Evolutionary conservation across 2,113 vertebrate species (phyloP).

Genomic region (Paralichthys olivaceus): DNA sequence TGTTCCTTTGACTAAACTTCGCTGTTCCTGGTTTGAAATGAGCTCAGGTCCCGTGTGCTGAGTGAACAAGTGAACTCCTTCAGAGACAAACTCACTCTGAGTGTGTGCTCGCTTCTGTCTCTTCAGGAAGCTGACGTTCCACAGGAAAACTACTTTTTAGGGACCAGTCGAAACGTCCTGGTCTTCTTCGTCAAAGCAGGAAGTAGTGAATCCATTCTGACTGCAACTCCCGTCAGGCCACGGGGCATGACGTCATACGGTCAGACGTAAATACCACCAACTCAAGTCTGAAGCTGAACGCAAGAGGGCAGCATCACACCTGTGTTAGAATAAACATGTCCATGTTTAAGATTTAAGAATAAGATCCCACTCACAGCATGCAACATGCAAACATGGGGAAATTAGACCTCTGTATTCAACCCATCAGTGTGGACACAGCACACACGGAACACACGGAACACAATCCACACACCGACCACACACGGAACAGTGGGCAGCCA

Average conservation of each 20-base stretch:
- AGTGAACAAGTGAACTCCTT: not conserved
- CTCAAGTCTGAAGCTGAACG: constrained; percentile 1
- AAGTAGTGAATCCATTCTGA: constrained; percentile 60
- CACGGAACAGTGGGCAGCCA: too few relatives aligned
- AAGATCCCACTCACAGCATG: too few relatives aligned
- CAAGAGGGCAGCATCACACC: constrained; percentile 49
- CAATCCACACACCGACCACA: too few relatives aligned
- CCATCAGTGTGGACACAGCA: too few relatives aligned
- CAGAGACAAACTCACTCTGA: constrained; percentile 47
- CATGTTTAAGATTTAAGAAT: too few relatives aligned
- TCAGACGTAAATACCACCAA: too few relatives aligned
- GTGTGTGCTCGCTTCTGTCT: not conserved
- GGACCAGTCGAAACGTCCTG: constrained; percentile 12
- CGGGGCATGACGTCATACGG: not conserved
- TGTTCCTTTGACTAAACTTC: constrained; percentile 38
- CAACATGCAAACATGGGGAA: too few relatives aligned
- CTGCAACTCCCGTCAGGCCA: constrained; percentile 63
- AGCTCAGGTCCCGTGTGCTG: not conserved
- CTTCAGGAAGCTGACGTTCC: not conserved
- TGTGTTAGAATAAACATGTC: not conserved
- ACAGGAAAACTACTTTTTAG: constrained; percentile 35
- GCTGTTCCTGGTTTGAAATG: not conserved
- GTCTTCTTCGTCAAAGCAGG: constrained; percentile 61
- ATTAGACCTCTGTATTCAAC: too few relatives aligned
- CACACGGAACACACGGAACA: too few relatives aligned